Conservation (phyloP, 30 jellyfish, hydroid and myxozoan species). For the Sanderia malayensis region DNA sequence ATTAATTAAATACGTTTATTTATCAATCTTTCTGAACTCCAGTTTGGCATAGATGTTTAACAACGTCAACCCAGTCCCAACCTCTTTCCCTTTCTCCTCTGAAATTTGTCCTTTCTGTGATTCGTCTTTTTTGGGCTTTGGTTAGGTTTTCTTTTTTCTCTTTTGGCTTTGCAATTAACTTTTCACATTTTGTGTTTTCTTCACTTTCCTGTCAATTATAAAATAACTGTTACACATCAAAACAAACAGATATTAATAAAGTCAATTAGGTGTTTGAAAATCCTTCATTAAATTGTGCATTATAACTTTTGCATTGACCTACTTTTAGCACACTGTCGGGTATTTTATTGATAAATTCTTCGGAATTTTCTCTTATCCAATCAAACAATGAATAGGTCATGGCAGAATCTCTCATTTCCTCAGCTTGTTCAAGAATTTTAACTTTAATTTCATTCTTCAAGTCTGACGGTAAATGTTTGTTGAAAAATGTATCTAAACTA, state of each 20-base stretch:
- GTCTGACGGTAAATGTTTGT: conserved; percentile 63
- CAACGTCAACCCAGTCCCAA: conserved; percentile 96
- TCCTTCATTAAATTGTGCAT: no score
- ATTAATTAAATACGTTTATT: no score
- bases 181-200: conserved; percentile 5
- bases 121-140: conserved; percentile 90
- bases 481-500: conserved; percentile 73
- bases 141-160: conserved; percentile 81
- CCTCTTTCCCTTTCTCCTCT: conserved; percentile 98
- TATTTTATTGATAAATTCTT: conserved; percentile 63
- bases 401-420: conserved; percentile 67
- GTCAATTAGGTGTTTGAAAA: no score
- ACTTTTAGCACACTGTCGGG: conserved; percentile 55
- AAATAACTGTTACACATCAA: no score
- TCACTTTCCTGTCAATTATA: conserved; percentile 5
- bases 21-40: conserved; percentile 28
- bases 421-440: conserved; percentile 73
- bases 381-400: conserved; percentile 91
- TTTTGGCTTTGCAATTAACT: conserved; percentile 36
- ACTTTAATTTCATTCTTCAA: conserved; percentile 60
- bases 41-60: conserved; percentile 83
- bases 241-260: no score
- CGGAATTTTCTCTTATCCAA: conserved; percentile 86
- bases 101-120: conserved; percentile 85
- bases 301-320: background rate